Conservation (phyloP, 2,113 vertebrate species). For the Tylochromis polylepis region DNA sequence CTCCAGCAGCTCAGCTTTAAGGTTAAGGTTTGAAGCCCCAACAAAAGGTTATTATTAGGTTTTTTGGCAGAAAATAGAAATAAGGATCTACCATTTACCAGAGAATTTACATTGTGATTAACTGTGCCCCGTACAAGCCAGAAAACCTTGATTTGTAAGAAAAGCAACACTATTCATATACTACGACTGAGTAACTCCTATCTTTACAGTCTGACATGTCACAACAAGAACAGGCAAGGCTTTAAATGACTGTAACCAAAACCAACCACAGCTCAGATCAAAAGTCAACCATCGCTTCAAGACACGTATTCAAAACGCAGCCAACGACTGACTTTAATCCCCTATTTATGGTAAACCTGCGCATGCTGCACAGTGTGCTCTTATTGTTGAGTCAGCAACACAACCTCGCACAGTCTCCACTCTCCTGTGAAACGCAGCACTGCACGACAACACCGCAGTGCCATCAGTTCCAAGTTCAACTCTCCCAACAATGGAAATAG, state of each 20-base stretch:
- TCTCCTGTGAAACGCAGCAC: neutral
- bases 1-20: neutral
- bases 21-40: neutral
- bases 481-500: constrained; percentile 41
- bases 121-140: neutral
- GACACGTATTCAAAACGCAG: neutral
- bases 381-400: constrained; percentile 4
- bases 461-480: constrained; percentile 3
- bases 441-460: neutral
- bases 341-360: constrained; percentile 14
- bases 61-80: neutral
- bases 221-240: neutral
- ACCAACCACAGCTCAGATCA: neutral
- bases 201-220: neutral
- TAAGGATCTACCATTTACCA: neutral
- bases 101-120: neutral
- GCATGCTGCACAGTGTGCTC: neutral
- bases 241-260: neutral
- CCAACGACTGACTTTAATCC: neutral
- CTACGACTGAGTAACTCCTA: neutral
- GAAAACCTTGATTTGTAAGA: neutral
- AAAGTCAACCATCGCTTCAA: neutral
- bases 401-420: neutral
- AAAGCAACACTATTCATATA: neutral
- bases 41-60: neutral